Base-by-base conservation (phyloP, 1,140 invertebrate species). In the Medauroidea extradentata region DNA sequence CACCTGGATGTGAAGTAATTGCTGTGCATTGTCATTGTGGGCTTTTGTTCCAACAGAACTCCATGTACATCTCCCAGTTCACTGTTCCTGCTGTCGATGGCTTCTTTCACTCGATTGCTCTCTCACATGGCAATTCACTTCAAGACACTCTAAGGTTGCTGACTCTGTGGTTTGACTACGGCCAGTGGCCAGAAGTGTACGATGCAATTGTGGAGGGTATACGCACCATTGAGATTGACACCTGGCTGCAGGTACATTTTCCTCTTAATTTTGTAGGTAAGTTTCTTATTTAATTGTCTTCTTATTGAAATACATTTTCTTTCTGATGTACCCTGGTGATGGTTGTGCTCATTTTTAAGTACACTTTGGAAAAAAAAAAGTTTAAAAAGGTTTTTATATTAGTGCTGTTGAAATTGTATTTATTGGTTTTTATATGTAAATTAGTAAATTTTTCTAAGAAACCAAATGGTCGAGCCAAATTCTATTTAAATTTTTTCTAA, bases 101-200 rank as follows among this genome's bases (percentile, higher is more conserved):
- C 18, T 99, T 99, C 76, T 94, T 97, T 69, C 87, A 89, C 38
- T 98, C 96, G 0, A 98, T 99, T 19, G 88, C 93, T 53, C 76
- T 99, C 5, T 90, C 91, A 2, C 85, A 90, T 58, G 93, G 94
- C 0, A 97, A 90, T 74, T 96, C 94, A 2, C 78, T 99, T n/a
- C 97, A 99, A 79, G 97, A 99, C 69, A 99, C 96, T 0, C 77
- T 99, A 4, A 84, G 98, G 18, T 74, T 98, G 3, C 72, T 98
- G 7, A 97, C 94, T 0, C 73, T 98, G 0, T 97, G 94, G 91
- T 97, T 97, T 70, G 94, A 98, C 68, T 94, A 96, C 69, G 95
- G 94, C 0, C 92, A 98, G 61, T 87, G 90, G 77, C 82, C 89
- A 0, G 92, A 96, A 70, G 94, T 99, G 0, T 91, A 96, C 69